These are phyloP conservation scores for Xenopus petersii DNA, from an alignment of 2,797 vertebrate genomes.

Conservation along the genomic window DNA sequence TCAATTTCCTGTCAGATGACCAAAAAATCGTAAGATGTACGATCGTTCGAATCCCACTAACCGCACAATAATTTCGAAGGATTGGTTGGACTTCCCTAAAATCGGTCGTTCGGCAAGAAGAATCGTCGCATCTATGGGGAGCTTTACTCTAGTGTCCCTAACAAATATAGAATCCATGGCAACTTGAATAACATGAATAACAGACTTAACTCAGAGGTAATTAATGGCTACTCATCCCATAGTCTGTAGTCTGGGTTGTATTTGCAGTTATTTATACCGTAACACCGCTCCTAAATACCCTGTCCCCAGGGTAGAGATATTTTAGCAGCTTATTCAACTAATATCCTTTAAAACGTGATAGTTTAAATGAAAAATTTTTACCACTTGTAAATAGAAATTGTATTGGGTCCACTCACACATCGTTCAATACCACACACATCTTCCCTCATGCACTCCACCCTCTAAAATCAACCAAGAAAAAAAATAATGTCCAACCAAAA, in stretches of 20 bases:
- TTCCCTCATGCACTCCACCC: constrained; percentile 20
- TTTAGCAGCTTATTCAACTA: constrained; percentile 33
- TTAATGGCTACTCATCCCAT: not conserved
- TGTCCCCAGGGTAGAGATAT: constrained; percentile 19
- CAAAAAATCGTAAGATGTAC: too few species aligned
- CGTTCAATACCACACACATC: constrained; percentile 2
- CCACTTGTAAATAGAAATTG: constrained; percentile 20
- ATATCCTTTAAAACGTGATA: constrained; percentile 20
- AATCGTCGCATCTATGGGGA: too few species aligned
- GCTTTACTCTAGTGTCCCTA: not conserved
- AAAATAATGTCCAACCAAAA: constrained; percentile 51
- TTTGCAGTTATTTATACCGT: not conserved
- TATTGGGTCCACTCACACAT: constrained; percentile 1
- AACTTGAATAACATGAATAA: not conserved
- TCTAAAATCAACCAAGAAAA: constrained; percentile 27
- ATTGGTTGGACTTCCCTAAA: too few species aligned
- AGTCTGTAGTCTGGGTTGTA: not conserved
- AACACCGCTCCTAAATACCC: not conserved
- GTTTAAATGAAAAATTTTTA: constrained; percentile 16
- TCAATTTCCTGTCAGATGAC: too few species aligned
- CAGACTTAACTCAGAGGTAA: not conserved
- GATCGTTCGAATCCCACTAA: too few species aligned
- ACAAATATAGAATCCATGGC: not conserved
- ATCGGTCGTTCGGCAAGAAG: too few species aligned
- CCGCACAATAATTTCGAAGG: too few species aligned